These are phyloP conservation scores for Trichonephila clavipes DNA, from an alignment of 1,140 invertebrate species.

Conservation along the genomic window DNA sequence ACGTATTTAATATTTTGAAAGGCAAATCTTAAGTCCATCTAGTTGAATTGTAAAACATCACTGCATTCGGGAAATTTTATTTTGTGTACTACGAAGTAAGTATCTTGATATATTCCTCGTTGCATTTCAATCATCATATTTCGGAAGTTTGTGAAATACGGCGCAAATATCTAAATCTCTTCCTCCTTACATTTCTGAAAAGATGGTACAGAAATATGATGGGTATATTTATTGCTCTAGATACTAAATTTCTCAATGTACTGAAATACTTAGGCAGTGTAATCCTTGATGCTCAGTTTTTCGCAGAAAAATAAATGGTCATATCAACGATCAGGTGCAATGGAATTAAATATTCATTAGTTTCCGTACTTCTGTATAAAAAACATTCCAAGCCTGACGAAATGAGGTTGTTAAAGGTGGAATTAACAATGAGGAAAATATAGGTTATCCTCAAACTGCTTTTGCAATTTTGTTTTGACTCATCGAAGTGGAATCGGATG, in stretches of 20 bases:
- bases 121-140: not conserved
- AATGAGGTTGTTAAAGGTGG: slow-evolving; percentile 37
- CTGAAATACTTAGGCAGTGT: slow-evolving; percentile 4
- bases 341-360: slow-evolving; percentile 62
- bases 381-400: slow-evolving; percentile 10
- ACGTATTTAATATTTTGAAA: too few relatives aligned
- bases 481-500: not conserved
- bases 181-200: not conserved
- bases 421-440: slow-evolving; percentile 40
- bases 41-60: too few relatives aligned
- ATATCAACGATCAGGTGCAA: slow-evolving; percentile 19
- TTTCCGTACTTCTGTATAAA: not conserved
- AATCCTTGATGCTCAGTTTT: slow-evolving; percentile 14
- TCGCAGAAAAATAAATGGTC: slow-evolving; percentile 28
- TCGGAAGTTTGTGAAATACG: not conserved
- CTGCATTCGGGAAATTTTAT: not conserved
- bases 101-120: too few relatives aligned
- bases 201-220: not conserved
- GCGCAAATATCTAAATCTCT: not conserved
- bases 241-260: not conserved
- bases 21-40: too few relatives aligned
- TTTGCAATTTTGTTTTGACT: slow-evolving; percentile 34
- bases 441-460: slow-evolving; percentile 34
- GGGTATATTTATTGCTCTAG: not conserved
- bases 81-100: not conserved